Conservation (phyloP, 2,113 vertebrate genomes). For the Brevimyrus niger region DNA sequence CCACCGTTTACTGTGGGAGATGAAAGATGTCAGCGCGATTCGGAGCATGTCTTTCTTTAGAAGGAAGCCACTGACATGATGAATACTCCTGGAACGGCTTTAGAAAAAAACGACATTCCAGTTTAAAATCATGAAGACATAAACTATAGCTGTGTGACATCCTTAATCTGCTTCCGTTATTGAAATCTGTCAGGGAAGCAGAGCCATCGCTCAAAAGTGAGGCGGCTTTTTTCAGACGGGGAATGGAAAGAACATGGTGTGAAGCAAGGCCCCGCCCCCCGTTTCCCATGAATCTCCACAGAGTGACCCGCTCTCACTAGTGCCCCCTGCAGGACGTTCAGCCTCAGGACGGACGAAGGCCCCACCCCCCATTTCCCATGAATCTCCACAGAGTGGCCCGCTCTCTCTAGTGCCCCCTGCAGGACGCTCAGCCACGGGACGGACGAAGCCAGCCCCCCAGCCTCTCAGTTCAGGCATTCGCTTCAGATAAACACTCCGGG, state of each 20-base stretch:
- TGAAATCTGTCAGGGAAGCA: slow-evolving; percentile 30
- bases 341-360: neutral
- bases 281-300: slow-evolving; percentile 6
- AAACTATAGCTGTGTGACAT: slow-evolving; percentile 29
- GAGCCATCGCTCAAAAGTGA: slow-evolving; percentile 38
- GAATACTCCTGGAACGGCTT: slow-evolving; percentile 20
- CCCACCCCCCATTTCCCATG: slow-evolving; percentile 7
- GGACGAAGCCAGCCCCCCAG: neutral
- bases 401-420: neutral
- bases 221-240: slow-evolving; percentile 22
- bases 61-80: slow-evolving; percentile 33
- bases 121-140: slow-evolving; percentile 38
- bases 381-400: neutral
- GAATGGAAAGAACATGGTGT: slow-evolving; percentile 32
- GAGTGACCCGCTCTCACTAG: neutral
- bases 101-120: slow-evolving; percentile 15
- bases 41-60: slow-evolving; percentile 16
- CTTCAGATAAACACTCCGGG: neutral
- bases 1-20: slow-evolving; percentile 33
- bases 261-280: slow-evolving; percentile 19
- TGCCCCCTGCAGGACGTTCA: neutral
- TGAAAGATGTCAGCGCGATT: slow-evolving; percentile 34
- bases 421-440: neutral
- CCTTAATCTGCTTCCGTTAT: slow-evolving; percentile 36
- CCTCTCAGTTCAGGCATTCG: neutral